Evolutionary conservation across 1,140 invertebrate genomes (phyloP), one percentile per base, ranked within the genome.

Genomic region (Bombus difficillimus): DNA sequence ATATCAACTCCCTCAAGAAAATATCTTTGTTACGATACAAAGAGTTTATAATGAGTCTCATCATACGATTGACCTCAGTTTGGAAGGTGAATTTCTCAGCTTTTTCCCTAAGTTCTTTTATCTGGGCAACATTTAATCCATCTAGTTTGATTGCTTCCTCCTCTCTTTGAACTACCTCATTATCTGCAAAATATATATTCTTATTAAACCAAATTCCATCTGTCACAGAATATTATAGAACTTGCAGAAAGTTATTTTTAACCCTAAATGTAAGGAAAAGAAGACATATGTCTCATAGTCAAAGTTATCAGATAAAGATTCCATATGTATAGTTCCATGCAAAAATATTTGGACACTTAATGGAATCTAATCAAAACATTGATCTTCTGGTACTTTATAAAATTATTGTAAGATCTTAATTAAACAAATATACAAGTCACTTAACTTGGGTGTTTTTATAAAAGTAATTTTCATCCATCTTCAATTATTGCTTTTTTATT

Each of bases 31-130:
- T 99, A 88, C 98, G 97, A 94, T 99, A 99, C 1, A 99, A 96
- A 1, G 99, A 99, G 95, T 99, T 99, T 92, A 99, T 99, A 93
- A 99, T 99, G 34, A 99, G 96, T 95, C 99, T 99, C 99, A 99
- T 99, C 98, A 99, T 99, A 53, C 99, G 97, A 96, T 99, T 99
- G 18, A 99, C 99, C 95, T 99, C 98, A 2, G 98, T 98, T 95
- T 99, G 98, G 96, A 99, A 99, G 39, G 97, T 97, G 94, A 98
- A 98, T 94, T 99, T 99, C 92, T 99, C 98, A 1, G 99, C 97
- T 93, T 98, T 98, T 37, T 99, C 98, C 73, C 98, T 95, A 15
- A 99, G 93, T 95, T 99, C 98, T 90, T 98, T 98, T 91, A 99
- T 96, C 95, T 99, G 98, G 57, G 98, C 98, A 0, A 98, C 98